A percentile compares a stretch with the other conserved stretches of the same genome.
These are phyloP conservation scores for Ephialtes manifestator DNA, from an alignment of 2,888 invertebrate species.

Conservation along the genomic window DNA sequence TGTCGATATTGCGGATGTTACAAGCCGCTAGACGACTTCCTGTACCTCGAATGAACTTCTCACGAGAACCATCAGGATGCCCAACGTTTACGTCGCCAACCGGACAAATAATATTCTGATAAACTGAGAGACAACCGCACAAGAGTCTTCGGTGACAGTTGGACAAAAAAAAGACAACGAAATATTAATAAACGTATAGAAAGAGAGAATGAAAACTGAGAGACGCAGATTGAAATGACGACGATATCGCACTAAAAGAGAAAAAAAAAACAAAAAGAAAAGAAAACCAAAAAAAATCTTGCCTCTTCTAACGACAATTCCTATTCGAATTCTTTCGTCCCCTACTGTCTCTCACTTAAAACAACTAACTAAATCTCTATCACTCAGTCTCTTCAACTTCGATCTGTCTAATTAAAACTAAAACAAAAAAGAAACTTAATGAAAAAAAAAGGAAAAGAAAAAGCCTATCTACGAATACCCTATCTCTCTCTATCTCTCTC, in stretches of 20 bases:
- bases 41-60: slow-evolving; percentile 18
- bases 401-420: slow-evolving; percentile 8
- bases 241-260: slow-evolving; percentile 2
- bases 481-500: slow-evolving; percentile 78
- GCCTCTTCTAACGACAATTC: slow-evolving; percentile 30
- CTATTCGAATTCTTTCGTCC: slow-evolving; percentile 40
- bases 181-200: slow-evolving; percentile 56
- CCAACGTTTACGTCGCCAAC: slow-evolving; percentile 20
- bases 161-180: slow-evolving; percentile 20
- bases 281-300: slow-evolving; percentile 22
- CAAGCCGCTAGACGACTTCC: slow-evolving; percentile 29
- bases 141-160: slow-evolving; percentile 26
- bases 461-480: slow-evolving; percentile 49
- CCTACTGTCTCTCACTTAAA: slow-evolving; percentile 49
- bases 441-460: slow-evolving; percentile 39
- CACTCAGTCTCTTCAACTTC: slow-evolving; percentile 37
- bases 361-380: slow-evolving; percentile 33
- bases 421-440: slow-evolving; percentile 38
- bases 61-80: slow-evolving; percentile 27
- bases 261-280: slow-evolving; percentile 12
- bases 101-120: slow-evolving; percentile 26
- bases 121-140: slow-evolving; percentile 10
- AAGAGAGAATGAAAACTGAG: slow-evolving; percentile 62
- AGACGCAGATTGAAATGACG: slow-evolving; percentile 42
- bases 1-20: slow-evolving; percentile 41